These are phyloP conservation scores for Chrysaora quinquecirrha DNA, from an alignment of 30 jellyfish, hydroid and myxozoan genomes.

Conservation along the genomic window DNA sequence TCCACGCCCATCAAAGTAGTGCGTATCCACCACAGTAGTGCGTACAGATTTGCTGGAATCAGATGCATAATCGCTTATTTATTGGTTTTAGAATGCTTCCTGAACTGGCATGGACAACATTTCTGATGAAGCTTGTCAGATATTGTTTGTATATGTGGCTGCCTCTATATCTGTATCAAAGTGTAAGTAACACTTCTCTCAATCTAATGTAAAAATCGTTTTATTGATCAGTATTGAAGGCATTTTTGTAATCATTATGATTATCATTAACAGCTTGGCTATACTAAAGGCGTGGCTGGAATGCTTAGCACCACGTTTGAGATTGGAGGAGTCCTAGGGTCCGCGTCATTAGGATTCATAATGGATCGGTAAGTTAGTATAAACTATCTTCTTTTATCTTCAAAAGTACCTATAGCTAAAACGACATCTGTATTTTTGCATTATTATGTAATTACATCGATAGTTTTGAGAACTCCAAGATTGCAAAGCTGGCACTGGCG, in stretches of 20 bases:
- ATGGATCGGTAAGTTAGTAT: constrained; percentile 75
- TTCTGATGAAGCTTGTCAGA: constrained; percentile 94
- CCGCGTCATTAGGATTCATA: constrained; percentile 92
- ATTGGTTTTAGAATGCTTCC: constrained; percentile 93
- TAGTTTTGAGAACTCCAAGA: too few relatives aligned
- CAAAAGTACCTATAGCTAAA: too few relatives aligned
- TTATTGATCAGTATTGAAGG: too few relatives aligned
- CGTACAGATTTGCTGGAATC: too few relatives aligned
- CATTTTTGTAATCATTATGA: background rate
- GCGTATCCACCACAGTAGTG: too few relatives aligned
- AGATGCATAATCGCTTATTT: too few relatives aligned
- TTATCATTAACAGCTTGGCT: constrained; percentile 78
- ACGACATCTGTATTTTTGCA: too few relatives aligned
- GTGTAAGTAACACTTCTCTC: constrained; percentile 63
- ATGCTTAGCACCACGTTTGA: constrained; percentile 93
- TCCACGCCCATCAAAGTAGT: too few relatives aligned
- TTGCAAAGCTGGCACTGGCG: too few relatives aligned
- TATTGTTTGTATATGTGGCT: constrained; percentile 98
- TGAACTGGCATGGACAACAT: constrained; percentile 89
- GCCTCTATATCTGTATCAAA: constrained; percentile 87
- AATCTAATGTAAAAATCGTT: too few relatives aligned
- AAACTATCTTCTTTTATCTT: too few relatives aligned
- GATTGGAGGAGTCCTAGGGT: constrained; percentile 96
- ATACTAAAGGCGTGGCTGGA: constrained; percentile 82
- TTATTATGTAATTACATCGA: too few relatives aligned